A percentile compares a stretch with the other conserved stretches of the same genome.
These are phyloP conservation scores for Scolopax bukidnonensis DNA, from an alignment of 2,797 vertebrate genomes.

Conservation along the genomic window DNA sequence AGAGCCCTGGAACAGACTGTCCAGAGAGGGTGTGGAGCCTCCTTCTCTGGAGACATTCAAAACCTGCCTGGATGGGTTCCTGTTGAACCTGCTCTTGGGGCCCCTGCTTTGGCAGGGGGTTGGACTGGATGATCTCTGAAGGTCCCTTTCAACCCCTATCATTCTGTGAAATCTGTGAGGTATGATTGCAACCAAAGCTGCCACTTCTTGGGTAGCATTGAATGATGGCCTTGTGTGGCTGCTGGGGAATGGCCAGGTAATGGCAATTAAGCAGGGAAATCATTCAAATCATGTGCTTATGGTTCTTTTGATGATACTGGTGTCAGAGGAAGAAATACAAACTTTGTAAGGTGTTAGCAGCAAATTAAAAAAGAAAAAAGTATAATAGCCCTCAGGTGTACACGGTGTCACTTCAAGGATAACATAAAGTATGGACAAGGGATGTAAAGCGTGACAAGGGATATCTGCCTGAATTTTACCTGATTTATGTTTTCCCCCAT, in stretches of 20 bases:
- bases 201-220: not conserved
- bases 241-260: not conserved
- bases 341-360: not conserved
- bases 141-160: no score
- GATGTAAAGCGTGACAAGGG: rapidly evolving
- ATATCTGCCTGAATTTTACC: not conserved
- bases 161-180: no score
- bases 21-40: no score
- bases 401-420: not conserved
- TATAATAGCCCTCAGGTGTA: not conserved
- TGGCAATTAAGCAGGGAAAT: not conserved
- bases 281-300: not conserved
- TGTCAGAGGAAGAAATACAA: not conserved
- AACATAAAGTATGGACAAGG: not conserved
- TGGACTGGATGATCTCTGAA: no score
- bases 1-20: no score
- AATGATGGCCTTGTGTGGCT: not conserved
- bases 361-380: not conserved
- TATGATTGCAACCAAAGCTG: not conserved
- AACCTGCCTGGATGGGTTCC: no score
- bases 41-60: no score
- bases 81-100: no score
- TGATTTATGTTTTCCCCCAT: not conserved
- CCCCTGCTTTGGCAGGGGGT: no score
- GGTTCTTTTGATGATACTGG: not conserved